A percentile compares a stretch with the other conserved stretches of the same genome.
Evolutionary conservation across 2,113 vertebrate species (phyloP).

Genomic region (Passerina amoena): DNA sequence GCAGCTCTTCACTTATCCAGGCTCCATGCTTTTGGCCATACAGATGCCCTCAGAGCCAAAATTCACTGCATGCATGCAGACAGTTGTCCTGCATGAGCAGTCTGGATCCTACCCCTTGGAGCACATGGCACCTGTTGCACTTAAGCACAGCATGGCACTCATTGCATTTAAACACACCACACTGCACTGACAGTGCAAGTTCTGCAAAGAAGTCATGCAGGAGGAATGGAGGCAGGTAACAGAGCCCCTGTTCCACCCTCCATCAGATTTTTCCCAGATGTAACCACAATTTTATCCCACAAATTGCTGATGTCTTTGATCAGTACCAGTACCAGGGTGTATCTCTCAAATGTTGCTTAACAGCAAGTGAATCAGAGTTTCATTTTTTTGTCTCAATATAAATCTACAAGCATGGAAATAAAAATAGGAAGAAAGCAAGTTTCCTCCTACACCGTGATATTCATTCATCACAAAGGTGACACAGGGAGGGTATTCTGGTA

Average conservation of each 20-base stretch:
- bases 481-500: neutral
- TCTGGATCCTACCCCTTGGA: neutral
- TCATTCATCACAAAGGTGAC: neutral
- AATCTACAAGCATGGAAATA: neutral
- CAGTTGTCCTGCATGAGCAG: accelerated
- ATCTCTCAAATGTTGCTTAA: neutral
- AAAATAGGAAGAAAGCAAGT: neutral
- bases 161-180: neutral
- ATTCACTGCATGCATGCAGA: neutral
- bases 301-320: neutral
- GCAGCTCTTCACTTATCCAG: neutral
- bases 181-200: neutral
- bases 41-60: neutral
- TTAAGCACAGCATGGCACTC: neutral
- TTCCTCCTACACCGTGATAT: neutral
- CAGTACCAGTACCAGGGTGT: neutral
- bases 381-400: neutral
- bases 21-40: neutral
- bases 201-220: neutral
- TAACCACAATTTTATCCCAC: neutral
- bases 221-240: neutral
- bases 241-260: neutral
- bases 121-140: neutral
- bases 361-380: neutral
- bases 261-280: neutral